A percentile compares a stretch with the other conserved stretches of the same genome.
These are phyloP conservation scores for Dolichotis patagonum DNA, from an alignment of 2,113 vertebrate genomes.

Conservation along the genomic window DNA sequence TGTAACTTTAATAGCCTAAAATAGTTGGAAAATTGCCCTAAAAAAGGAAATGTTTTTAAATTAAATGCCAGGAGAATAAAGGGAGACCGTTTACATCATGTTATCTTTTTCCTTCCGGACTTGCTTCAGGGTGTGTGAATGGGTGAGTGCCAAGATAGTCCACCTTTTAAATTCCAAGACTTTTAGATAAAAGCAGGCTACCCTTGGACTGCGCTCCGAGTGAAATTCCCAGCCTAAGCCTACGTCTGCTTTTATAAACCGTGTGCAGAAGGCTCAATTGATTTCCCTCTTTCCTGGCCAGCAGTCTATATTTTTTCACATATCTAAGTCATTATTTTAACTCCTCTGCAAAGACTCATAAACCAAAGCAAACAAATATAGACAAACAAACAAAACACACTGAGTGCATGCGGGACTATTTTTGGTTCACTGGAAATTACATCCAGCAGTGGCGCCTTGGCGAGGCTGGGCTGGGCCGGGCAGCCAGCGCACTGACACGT, in stretches of 20 bases:
- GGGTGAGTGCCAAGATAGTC: slow-evolving; percentile 27
- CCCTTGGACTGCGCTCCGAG: slow-evolving; percentile 52
- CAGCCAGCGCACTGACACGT: slow-evolving; percentile 85
- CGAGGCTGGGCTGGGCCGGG: slow-evolving; percentile 81
- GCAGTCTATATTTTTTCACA: neutral
- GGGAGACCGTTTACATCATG: neutral
- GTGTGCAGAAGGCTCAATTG: neutral
- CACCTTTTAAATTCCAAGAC: slow-evolving; percentile 51
- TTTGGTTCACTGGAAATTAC: slow-evolving; percentile 78
- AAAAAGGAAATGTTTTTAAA: slow-evolving; percentile 18
- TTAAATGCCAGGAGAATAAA: slow-evolving; percentile 25
- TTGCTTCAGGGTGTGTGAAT: slow-evolving; percentile 65
- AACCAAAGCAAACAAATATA: slow-evolving; percentile 19
- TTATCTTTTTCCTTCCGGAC: slow-evolving; percentile 41
- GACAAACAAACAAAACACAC: slow-evolving; percentile 62
- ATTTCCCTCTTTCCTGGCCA: neutral
- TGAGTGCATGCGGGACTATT: slow-evolving; percentile 45
- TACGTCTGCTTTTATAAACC: neutral
- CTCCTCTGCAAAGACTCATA: slow-evolving; percentile 53
- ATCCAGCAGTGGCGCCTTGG: slow-evolving; percentile 78
- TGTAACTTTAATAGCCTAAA: slow-evolving; percentile 55
- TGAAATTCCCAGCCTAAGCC: neutral
- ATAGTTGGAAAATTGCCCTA: slow-evolving; percentile 56
- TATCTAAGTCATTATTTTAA: neutral
- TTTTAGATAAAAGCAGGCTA: slow-evolving; percentile 4